Evolutionary conservation across 2,113 vertebrate genomes (phyloP).

Genomic region (Corynorhinus townsendii): DNA sequence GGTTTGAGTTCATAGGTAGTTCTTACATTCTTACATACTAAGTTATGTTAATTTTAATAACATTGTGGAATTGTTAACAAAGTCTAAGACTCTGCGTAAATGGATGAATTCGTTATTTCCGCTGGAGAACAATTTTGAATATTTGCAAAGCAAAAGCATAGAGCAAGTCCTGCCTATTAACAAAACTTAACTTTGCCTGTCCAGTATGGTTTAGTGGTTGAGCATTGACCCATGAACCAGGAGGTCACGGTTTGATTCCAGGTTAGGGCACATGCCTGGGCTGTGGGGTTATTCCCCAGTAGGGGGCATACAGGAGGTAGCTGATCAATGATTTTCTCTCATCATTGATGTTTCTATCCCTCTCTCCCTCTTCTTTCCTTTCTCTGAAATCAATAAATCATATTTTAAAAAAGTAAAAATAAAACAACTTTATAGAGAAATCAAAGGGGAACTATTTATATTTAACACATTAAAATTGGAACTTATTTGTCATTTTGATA

Average conservation of each 20-base stretch:
- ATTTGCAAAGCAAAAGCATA: conserved; percentile 38
- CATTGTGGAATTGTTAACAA: conserved; percentile 12
- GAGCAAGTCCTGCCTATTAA: neutral
- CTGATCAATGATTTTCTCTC: no score
- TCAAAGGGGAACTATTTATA: neutral
- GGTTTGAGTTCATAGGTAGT: neutral
- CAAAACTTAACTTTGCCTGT: conserved; percentile 21
- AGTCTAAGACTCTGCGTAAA: conserved; percentile 4
- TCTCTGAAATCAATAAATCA: no score
- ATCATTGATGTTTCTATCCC: no score
- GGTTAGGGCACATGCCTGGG: no score
- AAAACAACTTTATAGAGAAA: neutral
- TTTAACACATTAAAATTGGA: conserved; percentile 22
- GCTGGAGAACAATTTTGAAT: conserved; percentile 42
- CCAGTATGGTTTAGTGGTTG: no score
- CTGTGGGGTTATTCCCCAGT: no score
- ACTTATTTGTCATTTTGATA: conserved; percentile 28
- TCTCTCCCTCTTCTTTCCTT: no score
- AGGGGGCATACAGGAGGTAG: no score
- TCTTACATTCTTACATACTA: neutral
- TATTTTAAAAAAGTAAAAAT: no score
- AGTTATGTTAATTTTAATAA: neutral
- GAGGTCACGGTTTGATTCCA: no score
- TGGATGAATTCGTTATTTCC: conserved; percentile 18
- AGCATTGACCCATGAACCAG: no score